These are phyloP conservation scores for Xenopus borealis DNA, from an alignment of 2,113 vertebrate species.

Conservation along the genomic window DNA sequence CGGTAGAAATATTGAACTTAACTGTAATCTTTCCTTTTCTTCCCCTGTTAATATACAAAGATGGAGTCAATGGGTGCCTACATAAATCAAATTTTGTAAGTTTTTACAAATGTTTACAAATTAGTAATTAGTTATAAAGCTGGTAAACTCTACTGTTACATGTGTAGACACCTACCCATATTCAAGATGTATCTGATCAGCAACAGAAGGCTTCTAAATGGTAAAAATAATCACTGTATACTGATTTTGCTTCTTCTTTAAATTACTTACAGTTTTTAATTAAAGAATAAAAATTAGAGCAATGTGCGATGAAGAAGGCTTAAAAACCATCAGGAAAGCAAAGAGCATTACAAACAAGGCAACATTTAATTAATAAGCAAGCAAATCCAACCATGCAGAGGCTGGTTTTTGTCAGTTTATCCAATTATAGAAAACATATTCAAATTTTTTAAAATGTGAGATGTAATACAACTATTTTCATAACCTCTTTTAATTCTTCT, in stretches of 20 bases:
- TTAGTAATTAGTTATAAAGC: too few relatives aligned
- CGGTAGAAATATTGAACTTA: too few relatives aligned
- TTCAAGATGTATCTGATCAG: too few relatives aligned
- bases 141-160: too few relatives aligned
- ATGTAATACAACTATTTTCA: background rate
- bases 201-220: too few relatives aligned
- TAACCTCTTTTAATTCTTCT: background rate
- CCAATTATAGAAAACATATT: slow-evolving; percentile 4
- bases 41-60: too few relatives aligned
- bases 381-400: background rate
- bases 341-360: slow-evolving; percentile 2
- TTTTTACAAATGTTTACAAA: too few relatives aligned
- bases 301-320: background rate
- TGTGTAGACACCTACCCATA: too few relatives aligned
- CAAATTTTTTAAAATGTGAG: background rate
- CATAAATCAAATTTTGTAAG: too few relatives aligned
- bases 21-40: too few relatives aligned
- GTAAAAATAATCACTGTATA: background rate
- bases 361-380: slow-evolving; percentile 4
- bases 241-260: background rate
- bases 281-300: background rate
- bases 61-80: too few relatives aligned
- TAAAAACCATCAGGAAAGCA: slow-evolving; percentile 1
- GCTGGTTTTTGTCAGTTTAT: background rate
- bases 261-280: background rate